Percentiles rank a stretch among this genome's conserved stretches.
phyloP scores from a whole-genome alignment of 1,140 invertebrate species.

The Sinonovacula constricta region DNA sequence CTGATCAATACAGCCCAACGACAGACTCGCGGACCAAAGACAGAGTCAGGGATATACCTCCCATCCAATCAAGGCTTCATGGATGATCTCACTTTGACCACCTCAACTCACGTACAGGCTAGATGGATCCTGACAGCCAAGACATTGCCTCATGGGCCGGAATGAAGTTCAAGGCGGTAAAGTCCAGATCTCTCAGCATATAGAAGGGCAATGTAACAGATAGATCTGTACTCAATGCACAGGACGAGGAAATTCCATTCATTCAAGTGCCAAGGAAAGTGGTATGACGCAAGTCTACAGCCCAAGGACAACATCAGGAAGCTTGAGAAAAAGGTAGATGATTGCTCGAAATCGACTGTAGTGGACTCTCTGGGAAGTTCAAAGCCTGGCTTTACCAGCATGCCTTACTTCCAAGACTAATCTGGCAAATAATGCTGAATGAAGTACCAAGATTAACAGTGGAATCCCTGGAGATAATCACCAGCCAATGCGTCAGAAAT shows the following conservation, averaged over 20 bases:
- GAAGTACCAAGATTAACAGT: slow-evolving; percentile 9
- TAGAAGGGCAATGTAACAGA: too few relatives aligned
- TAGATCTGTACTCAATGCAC: too few relatives aligned
- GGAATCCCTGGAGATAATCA: slow-evolving; percentile 7
- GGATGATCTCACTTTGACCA: slow-evolving; percentile 29
- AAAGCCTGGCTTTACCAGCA: too few relatives aligned
- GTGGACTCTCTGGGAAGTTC: too few relatives aligned
- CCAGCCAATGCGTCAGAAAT: slow-evolving; percentile 6
- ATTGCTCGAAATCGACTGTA: too few relatives aligned
- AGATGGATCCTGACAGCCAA: too few relatives aligned
- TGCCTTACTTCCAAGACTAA: too few relatives aligned
- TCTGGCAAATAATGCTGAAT: slow-evolving; percentile 19
- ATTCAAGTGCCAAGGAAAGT: slow-evolving; percentile 18
- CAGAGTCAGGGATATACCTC: slow-evolving; percentile 3
- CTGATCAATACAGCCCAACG: slow-evolving; percentile 20
- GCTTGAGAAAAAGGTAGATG: not conserved
- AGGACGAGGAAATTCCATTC: too few relatives aligned
- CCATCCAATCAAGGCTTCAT: slow-evolving; percentile 34
- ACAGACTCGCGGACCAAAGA: slow-evolving; percentile 8
- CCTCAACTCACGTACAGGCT: too few relatives aligned
- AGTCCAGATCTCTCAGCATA: too few relatives aligned
- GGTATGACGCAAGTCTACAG: slow-evolving; percentile 6
- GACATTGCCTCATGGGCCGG: not conserved
- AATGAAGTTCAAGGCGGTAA: too few relatives aligned
- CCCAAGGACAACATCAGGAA: not conserved